Percentiles rank a stretch among this genome's conserved stretches.
phyloP scores from a whole-genome alignment of 2,113 vertebrate genomes.

The Sorex araneus region DNA sequence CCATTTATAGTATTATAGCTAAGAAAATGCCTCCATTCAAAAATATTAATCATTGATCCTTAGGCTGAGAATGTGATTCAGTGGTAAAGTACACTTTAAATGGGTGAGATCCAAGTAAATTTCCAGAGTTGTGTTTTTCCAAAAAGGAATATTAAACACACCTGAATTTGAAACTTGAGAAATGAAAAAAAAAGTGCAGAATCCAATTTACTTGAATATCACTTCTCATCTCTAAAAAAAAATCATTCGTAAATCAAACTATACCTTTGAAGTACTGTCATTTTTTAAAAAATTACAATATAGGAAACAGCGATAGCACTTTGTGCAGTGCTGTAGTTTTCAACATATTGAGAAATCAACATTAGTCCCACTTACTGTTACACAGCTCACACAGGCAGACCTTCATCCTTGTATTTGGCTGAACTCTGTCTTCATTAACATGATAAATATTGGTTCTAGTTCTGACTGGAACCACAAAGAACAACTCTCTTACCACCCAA shows the following conservation, averaged over 20 bases:
- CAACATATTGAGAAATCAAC: slow-evolving; percentile 20
- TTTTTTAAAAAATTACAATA: neutral
- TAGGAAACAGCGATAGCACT: neutral
- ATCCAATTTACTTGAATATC: neutral
- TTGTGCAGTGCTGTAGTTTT: neutral
- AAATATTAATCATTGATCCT: no score
- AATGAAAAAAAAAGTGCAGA: slow-evolving; percentile 7
- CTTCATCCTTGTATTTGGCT: slow-evolving; percentile 1
- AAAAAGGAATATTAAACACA: neutral
- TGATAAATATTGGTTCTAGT: slow-evolving; percentile 49
- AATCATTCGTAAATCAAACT: slow-evolving; percentile 18
- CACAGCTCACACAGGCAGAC: neutral
- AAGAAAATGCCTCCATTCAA: neutral
- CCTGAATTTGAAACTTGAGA: neutral
- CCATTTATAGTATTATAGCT: neutral
- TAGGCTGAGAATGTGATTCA: no score
- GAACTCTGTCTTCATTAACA: neutral
- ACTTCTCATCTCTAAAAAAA: neutral
- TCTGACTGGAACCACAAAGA: slow-evolving; percentile 65
- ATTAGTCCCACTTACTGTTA: neutral
- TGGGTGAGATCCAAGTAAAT: no score
- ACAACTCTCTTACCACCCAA: slow-evolving; percentile 17
- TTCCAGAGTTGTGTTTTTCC: no score
- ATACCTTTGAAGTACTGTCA: neutral
- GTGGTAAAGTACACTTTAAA: no score